Conservation (phyloP, 2,113 vertebrate genomes). For the Poeciliopsis occidentalis region DNA sequence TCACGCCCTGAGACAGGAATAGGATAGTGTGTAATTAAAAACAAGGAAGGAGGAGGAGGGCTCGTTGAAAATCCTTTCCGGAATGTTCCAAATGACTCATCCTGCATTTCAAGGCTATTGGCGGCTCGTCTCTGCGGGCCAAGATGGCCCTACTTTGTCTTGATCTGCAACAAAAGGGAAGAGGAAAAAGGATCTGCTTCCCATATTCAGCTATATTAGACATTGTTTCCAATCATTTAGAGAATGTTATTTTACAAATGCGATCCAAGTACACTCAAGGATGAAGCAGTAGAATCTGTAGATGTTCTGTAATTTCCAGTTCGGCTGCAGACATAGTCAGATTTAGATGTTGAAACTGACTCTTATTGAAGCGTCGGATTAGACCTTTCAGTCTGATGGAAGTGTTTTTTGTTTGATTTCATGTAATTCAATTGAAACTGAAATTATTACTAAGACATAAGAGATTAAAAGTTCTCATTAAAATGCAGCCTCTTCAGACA, state of each 20-base stretch:
- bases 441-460: constrained; percentile 52
- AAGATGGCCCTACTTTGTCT: constrained; percentile 64
- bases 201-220: constrained; percentile 45
- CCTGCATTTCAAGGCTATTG: constrained; percentile 64
- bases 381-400: constrained; percentile 54
- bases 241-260: constrained; percentile 54
- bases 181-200: constrained; percentile 49
- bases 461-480: constrained; percentile 64
- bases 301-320: constrained; percentile 39
- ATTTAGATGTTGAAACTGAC: constrained; percentile 13
- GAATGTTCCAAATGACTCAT: constrained; percentile 76
- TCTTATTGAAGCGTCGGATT: constrained; percentile 22
- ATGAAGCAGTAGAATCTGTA: constrained; percentile 49
- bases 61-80: constrained; percentile 70
- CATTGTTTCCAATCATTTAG: constrained; percentile 35
- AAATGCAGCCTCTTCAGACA: constrained; percentile 46
- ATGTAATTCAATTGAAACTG: constrained; percentile 38
- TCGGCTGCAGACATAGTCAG: constrained; percentile 4
- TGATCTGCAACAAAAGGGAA: constrained; percentile 66
- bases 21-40: constrained; percentile 82
- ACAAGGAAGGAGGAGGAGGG: constrained; percentile 28
- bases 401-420: constrained; percentile 36
- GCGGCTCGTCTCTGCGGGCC: constrained; percentile 62
- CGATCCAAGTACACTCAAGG: constrained; percentile 50
- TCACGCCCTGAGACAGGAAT: constrained; percentile 72